Conservation (phyloP, 1,140 invertebrate genomes). For the Pseudomyrmex pallidus region DNA sequence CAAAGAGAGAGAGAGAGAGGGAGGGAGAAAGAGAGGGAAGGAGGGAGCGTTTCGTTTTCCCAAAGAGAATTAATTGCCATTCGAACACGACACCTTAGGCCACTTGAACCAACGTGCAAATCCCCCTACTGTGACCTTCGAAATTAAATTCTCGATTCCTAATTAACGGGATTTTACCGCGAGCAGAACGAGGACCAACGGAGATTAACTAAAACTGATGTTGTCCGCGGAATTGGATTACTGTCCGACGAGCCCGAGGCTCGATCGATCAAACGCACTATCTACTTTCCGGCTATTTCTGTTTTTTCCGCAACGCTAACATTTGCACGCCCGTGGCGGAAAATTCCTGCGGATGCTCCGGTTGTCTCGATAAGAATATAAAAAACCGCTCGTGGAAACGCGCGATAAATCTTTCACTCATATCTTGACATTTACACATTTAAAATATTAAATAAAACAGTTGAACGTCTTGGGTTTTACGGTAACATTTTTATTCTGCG, state of each 20-base stretch:
- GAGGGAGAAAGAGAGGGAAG: too few relatives aligned
- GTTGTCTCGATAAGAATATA: background rate
- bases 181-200: background rate
- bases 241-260: background rate
- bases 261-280: conserved; percentile 41
- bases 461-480: too few relatives aligned
- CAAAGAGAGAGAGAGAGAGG: too few relatives aligned
- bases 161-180: conserved; percentile 54
- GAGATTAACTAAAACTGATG: conserved; percentile 10
- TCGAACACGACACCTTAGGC: conserved; percentile 13
- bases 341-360: background rate
- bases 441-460: background rate
- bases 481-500: too few relatives aligned
- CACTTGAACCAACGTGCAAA: background rate
- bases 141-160: conserved; percentile 48
- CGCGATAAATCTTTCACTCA: background rate
- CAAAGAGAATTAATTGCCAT: conserved; percentile 16
- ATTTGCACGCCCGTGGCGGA: background rate
- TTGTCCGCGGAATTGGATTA: conserved; percentile 37
- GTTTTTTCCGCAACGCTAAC: background rate
- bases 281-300: background rate
- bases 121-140: background rate
- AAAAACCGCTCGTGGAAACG: background rate
- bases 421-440: background rate
- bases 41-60: background rate